Evolutionary conservation across 2,113 vertebrate species (phyloP).

Genomic region (Herpetotheres cachinnans): DNA sequence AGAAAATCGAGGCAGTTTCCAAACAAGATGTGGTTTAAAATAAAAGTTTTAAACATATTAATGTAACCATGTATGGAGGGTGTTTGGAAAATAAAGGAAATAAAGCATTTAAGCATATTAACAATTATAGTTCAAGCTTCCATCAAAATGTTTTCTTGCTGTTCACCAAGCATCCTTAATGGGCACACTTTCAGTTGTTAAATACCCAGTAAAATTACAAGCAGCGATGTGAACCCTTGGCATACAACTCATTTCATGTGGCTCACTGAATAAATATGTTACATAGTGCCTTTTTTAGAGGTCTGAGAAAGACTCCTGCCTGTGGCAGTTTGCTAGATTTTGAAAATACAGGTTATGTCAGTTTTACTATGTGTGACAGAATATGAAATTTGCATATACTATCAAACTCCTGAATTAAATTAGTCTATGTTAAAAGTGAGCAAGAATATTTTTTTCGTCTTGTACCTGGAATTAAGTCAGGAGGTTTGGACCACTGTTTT

Average conservation of each 20-base stretch:
- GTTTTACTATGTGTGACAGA: background rate
- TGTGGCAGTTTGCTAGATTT: background rate
- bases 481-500: background rate
- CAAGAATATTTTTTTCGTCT: background rate
- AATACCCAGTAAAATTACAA: background rate
- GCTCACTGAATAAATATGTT: background rate
- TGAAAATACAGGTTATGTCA: background rate
- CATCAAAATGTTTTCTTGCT: background rate
- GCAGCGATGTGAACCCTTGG: background rate
- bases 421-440: background rate
- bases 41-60: background rate
- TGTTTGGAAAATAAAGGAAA: background rate
- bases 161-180: background rate
- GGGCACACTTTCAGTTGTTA: background rate
- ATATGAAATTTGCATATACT: background rate
- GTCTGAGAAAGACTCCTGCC: background rate
- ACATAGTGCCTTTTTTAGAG: background rate
- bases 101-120: background rate
- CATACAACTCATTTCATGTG: background rate
- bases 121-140: background rate
- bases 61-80: fast-evolving
- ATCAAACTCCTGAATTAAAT: background rate
- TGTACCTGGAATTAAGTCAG: background rate
- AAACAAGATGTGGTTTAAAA: background rate
- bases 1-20: background rate